Evolutionary conservation across 2,888 invertebrate species (phyloP).

Genomic region (Ectobius pallidus): DNA sequence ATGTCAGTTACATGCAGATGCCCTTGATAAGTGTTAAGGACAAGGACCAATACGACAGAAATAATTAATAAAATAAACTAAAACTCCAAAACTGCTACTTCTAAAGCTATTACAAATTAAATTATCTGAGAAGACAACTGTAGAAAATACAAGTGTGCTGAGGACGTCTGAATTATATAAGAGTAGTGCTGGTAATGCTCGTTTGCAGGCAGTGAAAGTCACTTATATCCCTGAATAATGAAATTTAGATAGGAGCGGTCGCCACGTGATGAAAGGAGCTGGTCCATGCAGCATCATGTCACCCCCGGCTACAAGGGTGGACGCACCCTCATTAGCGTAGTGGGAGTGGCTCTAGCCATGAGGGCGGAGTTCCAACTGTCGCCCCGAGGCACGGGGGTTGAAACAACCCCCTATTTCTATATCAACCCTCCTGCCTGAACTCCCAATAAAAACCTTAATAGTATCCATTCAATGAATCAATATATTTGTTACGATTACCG

Average conservation of each 20-base stretch:
- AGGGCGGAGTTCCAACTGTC: slow-evolving; percentile 17
- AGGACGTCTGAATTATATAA: no score
- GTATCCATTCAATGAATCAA: slow-evolving; percentile 2
- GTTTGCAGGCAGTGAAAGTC: no score
- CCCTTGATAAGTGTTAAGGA: no score
- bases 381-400: slow-evolving; percentile 18
- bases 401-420: not conserved
- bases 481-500: not conserved
- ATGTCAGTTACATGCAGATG: no score
- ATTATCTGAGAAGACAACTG: no score
- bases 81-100: no score
- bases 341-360: slow-evolving; percentile 12
- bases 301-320: not conserved
- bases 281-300: not conserved
- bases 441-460: not conserved
- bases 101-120: no score
- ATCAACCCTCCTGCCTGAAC: not conserved
- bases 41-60: no score
- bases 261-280: not conserved
- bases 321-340: slow-evolving; percentile 18
- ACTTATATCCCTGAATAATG: not conserved
- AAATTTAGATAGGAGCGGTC: not conserved
- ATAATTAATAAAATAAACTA: no score
- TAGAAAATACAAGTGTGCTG: no score
- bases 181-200: no score